Evolutionary conservation across 2,797 vertebrate species (phyloP).

Genomic region (Poliocrania exsul): DNA sequence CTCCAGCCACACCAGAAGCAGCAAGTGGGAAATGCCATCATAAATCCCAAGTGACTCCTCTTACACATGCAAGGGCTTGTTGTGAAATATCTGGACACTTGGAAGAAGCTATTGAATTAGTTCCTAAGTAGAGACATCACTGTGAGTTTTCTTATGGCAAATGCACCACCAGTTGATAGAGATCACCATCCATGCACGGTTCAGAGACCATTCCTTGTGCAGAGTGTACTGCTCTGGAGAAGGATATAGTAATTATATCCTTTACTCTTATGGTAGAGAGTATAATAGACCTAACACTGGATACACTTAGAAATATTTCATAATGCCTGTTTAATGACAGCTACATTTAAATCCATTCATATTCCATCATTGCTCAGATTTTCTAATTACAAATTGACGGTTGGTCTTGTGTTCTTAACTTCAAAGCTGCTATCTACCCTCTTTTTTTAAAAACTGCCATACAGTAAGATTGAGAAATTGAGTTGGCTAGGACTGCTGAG

Average conservation of each 20-base stretch:
- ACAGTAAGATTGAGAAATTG: slow-evolving; percentile 70
- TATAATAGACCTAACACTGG: background rate
- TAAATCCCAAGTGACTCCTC: background rate
- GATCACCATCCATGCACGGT: background rate
- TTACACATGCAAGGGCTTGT: background rate
- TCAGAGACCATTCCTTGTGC: background rate
- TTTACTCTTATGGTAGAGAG: background rate
- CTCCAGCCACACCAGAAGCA: background rate
- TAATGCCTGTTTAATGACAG: background rate
- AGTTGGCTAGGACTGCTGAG: slow-evolving; percentile 74
- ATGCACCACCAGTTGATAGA: background rate
- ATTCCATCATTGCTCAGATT: slow-evolving; percentile 18
- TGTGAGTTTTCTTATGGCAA: background rate
- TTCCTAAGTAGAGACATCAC: slow-evolving; percentile 4
- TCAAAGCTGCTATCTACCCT: slow-evolving; percentile 2
- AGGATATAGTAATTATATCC: background rate
- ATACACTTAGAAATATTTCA: background rate
- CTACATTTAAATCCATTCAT: background rate
- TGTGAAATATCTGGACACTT: slow-evolving; percentile 17
- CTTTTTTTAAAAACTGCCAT: slow-evolving; percentile 35
- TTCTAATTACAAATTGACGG: slow-evolving; percentile 51
- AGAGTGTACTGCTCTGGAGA: background rate
- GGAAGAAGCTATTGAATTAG: slow-evolving; percentile 9
- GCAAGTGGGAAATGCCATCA: background rate
- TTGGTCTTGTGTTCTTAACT: slow-evolving; percentile 44